Percentiles rank a stretch among this genome's conserved stretches.
phyloP scores from a whole-genome alignment of 1,140 invertebrate genomes.

The Papilio glaucus region DNA sequence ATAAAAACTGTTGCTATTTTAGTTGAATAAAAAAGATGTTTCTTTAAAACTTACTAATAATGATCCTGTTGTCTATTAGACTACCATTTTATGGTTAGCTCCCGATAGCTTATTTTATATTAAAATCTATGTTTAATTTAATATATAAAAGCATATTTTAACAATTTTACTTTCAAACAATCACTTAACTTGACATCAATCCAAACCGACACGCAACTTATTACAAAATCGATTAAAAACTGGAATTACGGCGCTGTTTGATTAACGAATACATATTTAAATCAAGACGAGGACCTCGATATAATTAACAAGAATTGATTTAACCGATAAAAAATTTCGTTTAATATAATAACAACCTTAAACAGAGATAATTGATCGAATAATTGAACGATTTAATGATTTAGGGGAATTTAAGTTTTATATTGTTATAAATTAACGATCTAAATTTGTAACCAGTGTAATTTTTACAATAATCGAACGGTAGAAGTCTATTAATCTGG shows the following conservation, averaged over 20 bases:
- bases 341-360: background rate
- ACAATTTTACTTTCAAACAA: slow-evolving; percentile 10
- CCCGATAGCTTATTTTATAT: too few species aligned
- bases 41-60: too few species aligned
- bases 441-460: background rate
- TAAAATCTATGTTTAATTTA: background rate
- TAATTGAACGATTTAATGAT: background rate
- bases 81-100: too few species aligned
- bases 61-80: too few species aligned
- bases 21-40: too few species aligned
- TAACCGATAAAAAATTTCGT: background rate
- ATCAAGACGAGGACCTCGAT: slow-evolving; percentile 19
- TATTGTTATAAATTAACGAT: background rate
- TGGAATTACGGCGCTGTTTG: slow-evolving; percentile 7
- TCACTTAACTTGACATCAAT: slow-evolving; percentile 6
- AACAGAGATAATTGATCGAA: background rate
- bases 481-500: too few species aligned
- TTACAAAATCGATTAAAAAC: slow-evolving; percentile 26
- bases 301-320: background rate
- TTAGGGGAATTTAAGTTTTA: background rate
- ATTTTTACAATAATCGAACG: background rate
- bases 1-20: too few species aligned
- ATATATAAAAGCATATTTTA: background rate
- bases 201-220: slow-evolving; percentile 8
- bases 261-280: slow-evolving; percentile 11